Evolutionary conservation across 2,888 invertebrate genomes (phyloP), one percentile per base, ranked within the genome.

Genomic region (Macrosoma leucophasiata): DNA sequence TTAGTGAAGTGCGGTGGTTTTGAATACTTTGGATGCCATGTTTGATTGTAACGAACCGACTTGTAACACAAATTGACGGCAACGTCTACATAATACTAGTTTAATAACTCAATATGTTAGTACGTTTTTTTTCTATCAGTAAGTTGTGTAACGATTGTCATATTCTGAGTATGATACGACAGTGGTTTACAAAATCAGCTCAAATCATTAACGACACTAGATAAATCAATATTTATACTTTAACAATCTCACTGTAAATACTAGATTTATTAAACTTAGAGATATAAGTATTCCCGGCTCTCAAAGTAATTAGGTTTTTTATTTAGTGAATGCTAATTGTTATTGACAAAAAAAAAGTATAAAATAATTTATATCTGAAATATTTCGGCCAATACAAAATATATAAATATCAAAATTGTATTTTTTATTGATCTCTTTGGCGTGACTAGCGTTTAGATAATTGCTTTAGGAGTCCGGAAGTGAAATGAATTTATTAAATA

Each of bases 381-480:
- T 59, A 56, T 77, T 82, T 82, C 71, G 82, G 81, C 79, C 77
- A 77, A 78, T 71, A 76, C 71, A 75, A 77, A 70, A 71, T 64
- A 70, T 76, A 71, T 73, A 66, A 75, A 76, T 70, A 74, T 75
- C 76, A 74, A 82, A 82, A 82, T 79, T 81, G 77, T 84, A 82
- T 82, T 82, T 73, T 76, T 70, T 69, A 78, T 77, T 82, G 84
- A 84, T 84, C 84, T 84, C 84, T 81, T 82, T 63, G 77, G 71
- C 71, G 72, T 72, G 68, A 61, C 62, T 74, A 70, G 62, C 62
- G 54, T 63, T 65, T 76, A 75, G 69, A 66, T 70, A 72, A 79
- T 81, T 82, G 78, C 82, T 84, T 82, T 82, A 77, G 73, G 82
- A 84, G 82, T 81, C 82, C 63, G 82, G 81, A 78, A 70, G 72